Base-by-base conservation (phyloP, 2,113 vertebrate species). In the Synchiropus splendidus region DNA sequence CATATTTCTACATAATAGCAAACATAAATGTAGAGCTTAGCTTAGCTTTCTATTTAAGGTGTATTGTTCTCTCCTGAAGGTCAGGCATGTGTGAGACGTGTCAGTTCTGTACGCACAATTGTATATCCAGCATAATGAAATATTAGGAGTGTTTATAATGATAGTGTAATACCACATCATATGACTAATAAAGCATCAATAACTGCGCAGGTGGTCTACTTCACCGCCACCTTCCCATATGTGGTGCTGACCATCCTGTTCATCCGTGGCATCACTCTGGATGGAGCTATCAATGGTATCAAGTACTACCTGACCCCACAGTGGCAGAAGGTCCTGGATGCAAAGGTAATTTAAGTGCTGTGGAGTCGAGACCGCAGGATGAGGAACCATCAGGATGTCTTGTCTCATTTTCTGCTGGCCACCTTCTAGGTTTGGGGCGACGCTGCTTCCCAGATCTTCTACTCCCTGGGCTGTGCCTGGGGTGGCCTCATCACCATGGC, bases 401-500 rank as follows among this genome's bases (percentile, higher is more conserved):
- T 8, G 8, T 27, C 21, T 27, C 21, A 27, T 8, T 8, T 27
- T 13, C n/a, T 34, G 10, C 36, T 18, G 61, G 14, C 45, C 5
- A 9, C 18, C 16, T 30, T 60, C 32, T 67, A 98, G 95, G 95
- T 99, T 33, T 99, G 95, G 95, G 95, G 95, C 14, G 95, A 98
- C 0, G 95, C 95, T 0, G 95, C 94, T 18, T 99, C 94, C 0
- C 94, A 99, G 85, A 99, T 99, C 78, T 99, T 98, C 79, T 99
- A 98, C 71, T 98, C 95, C 0, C 77, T 99, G 72, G 95, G 95
- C 55, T 98, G 94, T 15, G 95, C 94, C 6, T 98, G 94, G 94
- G 95, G 95, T 0, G 94, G 95, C 2, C 93, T 99, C 48, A 94
- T 99, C 70, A 98, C 95, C 38, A 99, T 99, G 94, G 95, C 95